Percentiles rank a stretch among this genome's conserved stretches.
phyloP scores from a whole-genome alignment of 2,888 invertebrate species.

The Microctonus brassicae region DNA sequence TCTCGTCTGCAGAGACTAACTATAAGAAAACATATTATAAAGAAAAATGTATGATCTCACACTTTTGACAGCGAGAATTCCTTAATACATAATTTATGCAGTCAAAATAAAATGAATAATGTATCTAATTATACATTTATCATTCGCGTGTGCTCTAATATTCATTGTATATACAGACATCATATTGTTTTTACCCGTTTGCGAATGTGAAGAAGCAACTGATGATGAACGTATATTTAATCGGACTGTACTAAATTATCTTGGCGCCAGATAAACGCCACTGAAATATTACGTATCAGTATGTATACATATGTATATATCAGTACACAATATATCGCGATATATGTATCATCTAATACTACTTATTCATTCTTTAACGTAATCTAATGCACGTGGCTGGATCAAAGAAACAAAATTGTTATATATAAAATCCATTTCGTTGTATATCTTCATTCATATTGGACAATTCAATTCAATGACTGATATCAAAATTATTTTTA shows the following conservation, averaged over 20 bases:
- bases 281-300: conserved; percentile 11
- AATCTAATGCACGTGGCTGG: conserved; percentile 43
- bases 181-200: not conserved
- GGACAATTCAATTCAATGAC: conserved; percentile 32
- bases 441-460: not conserved
- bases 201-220: not conserved
- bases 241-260: conserved; percentile 15
- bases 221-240: conserved; percentile 3
- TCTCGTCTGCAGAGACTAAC: conserved; percentile 15
- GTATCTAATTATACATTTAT: not conserved
- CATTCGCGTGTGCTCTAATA: not conserved
- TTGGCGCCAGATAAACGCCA: conserved; percentile 29
- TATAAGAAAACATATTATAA: not conserved
- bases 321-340: not conserved
- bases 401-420: conserved; percentile 42
- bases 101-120: not conserved
- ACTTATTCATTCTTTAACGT: conserved; percentile 13
- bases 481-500: conserved; percentile 8
- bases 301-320: conserved; percentile 24
- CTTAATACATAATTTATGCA: not conserved
- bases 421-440: conserved; percentile 16
- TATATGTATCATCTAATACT: conserved; percentile 1
- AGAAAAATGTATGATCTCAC: conserved; percentile 46
- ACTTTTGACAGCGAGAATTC: conserved; percentile 32
- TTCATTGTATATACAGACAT: not conserved